A percentile compares a stretch with the other conserved stretches of the same genome.
Conservation (phyloP, 2,113 vertebrate species). For the Tringa solitaria region DNA sequence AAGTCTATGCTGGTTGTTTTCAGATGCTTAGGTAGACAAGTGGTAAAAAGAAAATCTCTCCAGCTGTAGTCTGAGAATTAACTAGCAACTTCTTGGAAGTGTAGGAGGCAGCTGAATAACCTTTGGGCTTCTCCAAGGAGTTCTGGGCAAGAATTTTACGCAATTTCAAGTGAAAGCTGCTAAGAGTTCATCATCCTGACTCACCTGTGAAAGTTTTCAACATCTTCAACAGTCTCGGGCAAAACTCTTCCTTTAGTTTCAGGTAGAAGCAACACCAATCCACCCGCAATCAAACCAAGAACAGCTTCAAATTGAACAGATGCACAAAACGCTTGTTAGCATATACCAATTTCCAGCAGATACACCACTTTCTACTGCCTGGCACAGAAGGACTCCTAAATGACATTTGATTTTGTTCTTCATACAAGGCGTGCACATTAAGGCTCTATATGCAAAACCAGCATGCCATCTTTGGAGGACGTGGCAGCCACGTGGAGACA, state of each 20-base stretch:
- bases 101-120: neutral
- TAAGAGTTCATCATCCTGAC: neutral
- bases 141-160: neutral
- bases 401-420: neutral
- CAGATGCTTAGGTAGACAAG: neutral
- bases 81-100: neutral
- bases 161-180: neutral
- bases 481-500: neutral
- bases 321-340: neutral
- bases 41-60: neutral
- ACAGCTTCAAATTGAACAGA: constrained; percentile 65
- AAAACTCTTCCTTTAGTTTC: constrained; percentile 85
- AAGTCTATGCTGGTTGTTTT: neutral
- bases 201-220: constrained; percentile 80
- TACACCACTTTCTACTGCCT: neutral
- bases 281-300: constrained; percentile 80
- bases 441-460: neutral
- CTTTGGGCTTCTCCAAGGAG: neutral
- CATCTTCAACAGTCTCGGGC: constrained; percentile 85
- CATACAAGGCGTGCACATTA: neutral
- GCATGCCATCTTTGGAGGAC: neutral
- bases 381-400: neutral
- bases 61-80: neutral
- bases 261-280: constrained; percentile 82
- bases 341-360: neutral